These are phyloP conservation scores for Sminthopsis crassicaudata DNA, from an alignment of 2,113 vertebrate species.

Conservation along the genomic window DNA sequence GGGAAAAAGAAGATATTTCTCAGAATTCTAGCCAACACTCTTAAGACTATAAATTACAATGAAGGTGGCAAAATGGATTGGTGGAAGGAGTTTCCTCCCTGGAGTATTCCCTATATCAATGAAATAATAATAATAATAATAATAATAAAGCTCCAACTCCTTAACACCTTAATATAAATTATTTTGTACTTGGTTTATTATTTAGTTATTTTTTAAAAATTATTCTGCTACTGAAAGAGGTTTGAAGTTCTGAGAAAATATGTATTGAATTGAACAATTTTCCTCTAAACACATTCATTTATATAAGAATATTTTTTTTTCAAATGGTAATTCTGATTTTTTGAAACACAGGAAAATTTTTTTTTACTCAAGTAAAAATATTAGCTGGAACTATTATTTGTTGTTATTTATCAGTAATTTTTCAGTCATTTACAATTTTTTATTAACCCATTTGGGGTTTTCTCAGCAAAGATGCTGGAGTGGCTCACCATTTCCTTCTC, in stretches of 20 bases:
- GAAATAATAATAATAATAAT: not conserved
- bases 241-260: not conserved
- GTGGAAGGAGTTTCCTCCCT: not conserved
- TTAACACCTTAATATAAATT: not conserved
- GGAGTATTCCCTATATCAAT: not conserved
- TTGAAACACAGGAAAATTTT: not conserved
- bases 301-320: not conserved
- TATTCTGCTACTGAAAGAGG: slow-evolving; percentile 20
- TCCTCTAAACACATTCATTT: not conserved
- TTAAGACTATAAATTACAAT: not conserved
- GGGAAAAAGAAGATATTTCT: not conserved
- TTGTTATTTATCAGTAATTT: slow-evolving; percentile 10
- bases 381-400: not conserved
- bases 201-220: not conserved
- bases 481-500: not conserved
- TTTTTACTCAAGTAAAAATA: slow-evolving; percentile 36
- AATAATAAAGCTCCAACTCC: not conserved
- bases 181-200: slow-evolving; percentile 12
- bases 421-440: not conserved
- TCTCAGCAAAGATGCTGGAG: no score
- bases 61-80: not conserved
- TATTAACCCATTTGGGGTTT: no score
- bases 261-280: slow-evolving; percentile 21
- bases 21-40: not conserved
- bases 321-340: slow-evolving; percentile 11